These are phyloP conservation scores for Epicauta chinensis DNA, from an alignment of 1,140 invertebrate species.

Conservation along the genomic window DNA sequence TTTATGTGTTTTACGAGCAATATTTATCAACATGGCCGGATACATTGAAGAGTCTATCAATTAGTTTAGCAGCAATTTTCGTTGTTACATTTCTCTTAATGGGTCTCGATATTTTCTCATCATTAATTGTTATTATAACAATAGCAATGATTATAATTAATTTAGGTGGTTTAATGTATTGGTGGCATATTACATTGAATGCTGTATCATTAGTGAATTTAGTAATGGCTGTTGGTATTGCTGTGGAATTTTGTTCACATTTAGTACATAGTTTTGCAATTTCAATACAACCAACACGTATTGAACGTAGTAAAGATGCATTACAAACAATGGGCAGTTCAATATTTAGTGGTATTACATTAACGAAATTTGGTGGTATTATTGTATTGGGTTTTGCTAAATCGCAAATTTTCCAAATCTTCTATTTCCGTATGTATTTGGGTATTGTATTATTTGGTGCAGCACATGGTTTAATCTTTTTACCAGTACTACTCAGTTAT, in stretches of 20 bases:
- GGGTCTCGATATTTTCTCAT: slow-evolving; percentile 87
- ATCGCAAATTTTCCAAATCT: slow-evolving; percentile 95
- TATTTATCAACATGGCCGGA: slow-evolving; percentile 95
- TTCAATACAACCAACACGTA: slow-evolving; percentile 61
- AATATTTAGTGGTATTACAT: slow-evolving; percentile 93
- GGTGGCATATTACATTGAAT: slow-evolving; percentile 93
- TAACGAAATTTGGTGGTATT: slow-evolving; percentile 96
- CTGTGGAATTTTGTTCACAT: slow-evolving; percentile 98
- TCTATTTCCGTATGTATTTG: slow-evolving; percentile 98
- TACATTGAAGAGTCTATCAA: slow-evolving; percentile 77
- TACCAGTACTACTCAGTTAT: slow-evolving; percentile 94
- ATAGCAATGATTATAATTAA: slow-evolving; percentile 93
- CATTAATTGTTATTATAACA: slow-evolving; percentile 81
- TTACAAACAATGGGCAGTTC: slow-evolving; percentile 91
- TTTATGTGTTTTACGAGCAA: slow-evolving; percentile 99
- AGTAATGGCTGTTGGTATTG: slow-evolving; percentile 97
- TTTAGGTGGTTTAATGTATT: slow-evolving; percentile 93
- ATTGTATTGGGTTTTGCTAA: slow-evolving; percentile 92
- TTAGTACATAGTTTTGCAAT: slow-evolving; percentile 88
- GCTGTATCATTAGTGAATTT: slow-evolving; percentile 97
- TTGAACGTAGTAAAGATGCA: slow-evolving; percentile 74
- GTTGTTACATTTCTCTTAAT: slow-evolving; percentile 90
- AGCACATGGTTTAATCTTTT: slow-evolving; percentile 92
- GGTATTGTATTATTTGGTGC: slow-evolving; percentile 94
- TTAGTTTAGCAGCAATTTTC: slow-evolving; percentile 88